Conservation (phyloP, 2,113 vertebrate species). For the Notechis scutatus region DNA sequence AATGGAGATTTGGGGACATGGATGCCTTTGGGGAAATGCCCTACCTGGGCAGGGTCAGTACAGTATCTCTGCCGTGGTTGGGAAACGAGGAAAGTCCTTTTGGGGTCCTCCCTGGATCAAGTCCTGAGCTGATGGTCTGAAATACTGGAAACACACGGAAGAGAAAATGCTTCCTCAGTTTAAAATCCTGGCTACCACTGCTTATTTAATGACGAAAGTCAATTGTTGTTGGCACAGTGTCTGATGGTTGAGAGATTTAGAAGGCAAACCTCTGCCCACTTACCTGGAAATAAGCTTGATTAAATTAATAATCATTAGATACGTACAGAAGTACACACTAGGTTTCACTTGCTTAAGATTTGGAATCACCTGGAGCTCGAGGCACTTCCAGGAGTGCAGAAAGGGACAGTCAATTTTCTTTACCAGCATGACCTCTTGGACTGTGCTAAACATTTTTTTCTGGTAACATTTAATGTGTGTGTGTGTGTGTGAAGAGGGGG, state of each 20-base stretch:
- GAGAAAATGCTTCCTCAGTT: constrained; percentile 35
- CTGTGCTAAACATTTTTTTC: not conserved
- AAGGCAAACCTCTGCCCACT: not conserved
- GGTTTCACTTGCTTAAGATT: not conserved
- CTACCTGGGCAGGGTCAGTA: not conserved
- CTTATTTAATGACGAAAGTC: constrained; percentile 55
- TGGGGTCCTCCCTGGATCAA: not conserved
- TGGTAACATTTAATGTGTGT: not conserved
- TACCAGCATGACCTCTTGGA: not conserved
- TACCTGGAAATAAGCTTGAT: not conserved
- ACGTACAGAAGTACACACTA: not conserved
- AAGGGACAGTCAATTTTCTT: not conserved
- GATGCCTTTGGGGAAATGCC: not conserved
- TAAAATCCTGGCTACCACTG: constrained; percentile 35
- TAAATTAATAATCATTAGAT: not conserved
- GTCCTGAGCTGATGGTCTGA: constrained; percentile 1
- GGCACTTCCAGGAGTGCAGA: not conserved
- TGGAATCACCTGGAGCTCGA: not conserved
- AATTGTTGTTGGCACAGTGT: not conserved
- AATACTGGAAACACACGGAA: constrained; percentile 29
- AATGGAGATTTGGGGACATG: not conserved
- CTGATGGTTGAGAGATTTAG: not conserved
- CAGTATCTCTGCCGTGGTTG: rapidly evolving
- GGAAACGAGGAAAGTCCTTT: not conserved
- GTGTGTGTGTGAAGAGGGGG: not conserved